Evolutionary conservation across 2,888 invertebrate species (phyloP).

Genomic region (Stenolophus ochropezus): DNA sequence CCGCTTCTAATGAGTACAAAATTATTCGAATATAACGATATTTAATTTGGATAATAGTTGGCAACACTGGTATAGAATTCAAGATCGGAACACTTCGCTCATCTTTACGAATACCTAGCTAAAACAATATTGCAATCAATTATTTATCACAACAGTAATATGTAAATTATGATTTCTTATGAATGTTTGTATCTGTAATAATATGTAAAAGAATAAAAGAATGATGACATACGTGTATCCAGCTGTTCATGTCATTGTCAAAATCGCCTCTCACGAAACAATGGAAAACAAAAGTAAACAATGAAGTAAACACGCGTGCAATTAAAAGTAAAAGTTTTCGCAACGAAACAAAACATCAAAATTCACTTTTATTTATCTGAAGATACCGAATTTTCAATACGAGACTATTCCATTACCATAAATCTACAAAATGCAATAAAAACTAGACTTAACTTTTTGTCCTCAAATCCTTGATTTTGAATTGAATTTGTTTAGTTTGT

Average conservation of each 20-base stretch:
- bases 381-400: conserved; percentile 20
- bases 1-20: no score
- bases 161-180: no score
- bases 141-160: no score
- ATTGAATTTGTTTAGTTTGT: not conserved
- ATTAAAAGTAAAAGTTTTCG: conserved; percentile 34
- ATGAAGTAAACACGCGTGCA: conserved; percentile 6
- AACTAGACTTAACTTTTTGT: not conserved
- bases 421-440: conserved; percentile 41
- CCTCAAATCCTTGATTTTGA: conserved; percentile 14
- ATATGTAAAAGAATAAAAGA: not conserved
- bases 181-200: no score
- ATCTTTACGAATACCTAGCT: no score
- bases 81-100: no score
- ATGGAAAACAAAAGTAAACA: conserved; percentile 12
- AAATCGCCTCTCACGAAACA: not conserved
- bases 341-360: conserved; percentile 39
- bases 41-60: no score
- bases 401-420: conserved; percentile 51
- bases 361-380: conserved; percentile 31
- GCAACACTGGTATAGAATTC: no score
- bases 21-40: no score
- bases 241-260: not conserved
- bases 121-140: no score
- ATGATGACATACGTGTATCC: not conserved